Base-by-base conservation (phyloP, 2,888 invertebrate species). In the Monoplex corrugatus region DNA sequence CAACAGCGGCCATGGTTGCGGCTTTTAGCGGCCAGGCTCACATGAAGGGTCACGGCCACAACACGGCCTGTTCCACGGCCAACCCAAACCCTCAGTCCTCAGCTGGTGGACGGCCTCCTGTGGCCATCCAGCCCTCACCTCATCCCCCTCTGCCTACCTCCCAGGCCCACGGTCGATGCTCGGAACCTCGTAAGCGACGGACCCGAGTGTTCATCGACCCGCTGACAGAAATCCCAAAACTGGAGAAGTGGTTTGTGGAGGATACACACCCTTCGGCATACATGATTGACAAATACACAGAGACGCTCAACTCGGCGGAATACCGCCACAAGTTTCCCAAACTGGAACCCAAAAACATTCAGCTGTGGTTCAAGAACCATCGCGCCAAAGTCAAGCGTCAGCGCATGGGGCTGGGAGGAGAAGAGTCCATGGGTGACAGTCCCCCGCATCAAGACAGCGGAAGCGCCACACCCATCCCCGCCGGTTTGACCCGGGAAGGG, bases 131-230 rank as follows among this genome's bases (percentile, higher is more conserved):
- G 91, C 90, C 90, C 90, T 63, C 32, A 16, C 75, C 43, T 35
- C 83, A 83, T 40, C 72, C 85, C 40, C 57, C 89, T 19, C 68
- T 72, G 45, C 82, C 89, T 90, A 85, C 92, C 91, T 38, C 75
- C 75, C n/a, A 23, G n/a, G 23, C 35, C 35, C 10, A 28, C 10
- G 10, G 43, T 28, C 23, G 83, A 38, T 85, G 85, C 63, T 91
- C 91, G 28, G 92, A 91, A 50, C 92, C 94, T n/a, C 92, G 94
- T 94, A 97, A 99, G 92, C 98, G 99, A 96, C 97, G 99, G 80
- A 99, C 99, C 96, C 97, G 99, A 93, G 99, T 99, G 78, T 99
- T 99, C 96, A 99, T 99, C 95, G 99, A 99, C 96, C 99, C 99
- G 0, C 98, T 99, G 40, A 98, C 99, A 32, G 99, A 99, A 97